phyloP scores from a whole-genome alignment of 2,797 vertebrate genomes.

The Eptatretus atami region DNA sequence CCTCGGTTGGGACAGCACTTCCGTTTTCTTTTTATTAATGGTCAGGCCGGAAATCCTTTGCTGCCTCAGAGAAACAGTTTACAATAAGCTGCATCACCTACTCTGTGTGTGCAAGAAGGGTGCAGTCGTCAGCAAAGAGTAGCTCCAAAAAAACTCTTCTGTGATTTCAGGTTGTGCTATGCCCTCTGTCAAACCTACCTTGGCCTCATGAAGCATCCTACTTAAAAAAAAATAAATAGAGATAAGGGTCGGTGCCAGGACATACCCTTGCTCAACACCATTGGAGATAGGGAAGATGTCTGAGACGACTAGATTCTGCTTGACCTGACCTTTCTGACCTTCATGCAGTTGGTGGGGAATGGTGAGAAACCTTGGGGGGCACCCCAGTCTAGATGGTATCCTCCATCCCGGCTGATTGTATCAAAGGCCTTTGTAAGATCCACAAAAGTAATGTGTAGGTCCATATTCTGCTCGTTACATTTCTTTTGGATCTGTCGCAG shows the following conservation, averaged over 20 bases:
- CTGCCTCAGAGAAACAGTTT: conserved; percentile 1
- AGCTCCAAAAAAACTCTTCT: not conserved
- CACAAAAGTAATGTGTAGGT: not conserved
- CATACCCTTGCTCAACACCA: not conserved
- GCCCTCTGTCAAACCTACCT: not conserved
- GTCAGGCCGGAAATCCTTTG: not conserved
- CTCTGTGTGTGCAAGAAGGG: not conserved
- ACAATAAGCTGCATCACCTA: not conserved
- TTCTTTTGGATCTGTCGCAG: not conserved
- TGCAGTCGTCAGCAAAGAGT: not conserved
- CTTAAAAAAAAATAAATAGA: not conserved
- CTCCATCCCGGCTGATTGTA: not conserved
- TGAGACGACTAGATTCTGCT: not conserved
- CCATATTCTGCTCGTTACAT: not conserved
- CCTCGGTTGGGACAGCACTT: not conserved
- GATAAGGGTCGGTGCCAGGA: not conserved
- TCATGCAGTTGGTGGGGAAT: not conserved
- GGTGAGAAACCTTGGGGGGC: not conserved
- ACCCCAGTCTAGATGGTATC: not conserved
- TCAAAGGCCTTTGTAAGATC: not conserved
- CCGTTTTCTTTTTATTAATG: not conserved
- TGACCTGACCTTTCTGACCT: not conserved
- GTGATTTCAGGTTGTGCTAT: not conserved
- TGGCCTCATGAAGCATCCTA: not conserved
- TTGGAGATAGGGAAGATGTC: not conserved